Conservation (phyloP, 2,888 invertebrate species). For the Drosophila affinis region DNA sequence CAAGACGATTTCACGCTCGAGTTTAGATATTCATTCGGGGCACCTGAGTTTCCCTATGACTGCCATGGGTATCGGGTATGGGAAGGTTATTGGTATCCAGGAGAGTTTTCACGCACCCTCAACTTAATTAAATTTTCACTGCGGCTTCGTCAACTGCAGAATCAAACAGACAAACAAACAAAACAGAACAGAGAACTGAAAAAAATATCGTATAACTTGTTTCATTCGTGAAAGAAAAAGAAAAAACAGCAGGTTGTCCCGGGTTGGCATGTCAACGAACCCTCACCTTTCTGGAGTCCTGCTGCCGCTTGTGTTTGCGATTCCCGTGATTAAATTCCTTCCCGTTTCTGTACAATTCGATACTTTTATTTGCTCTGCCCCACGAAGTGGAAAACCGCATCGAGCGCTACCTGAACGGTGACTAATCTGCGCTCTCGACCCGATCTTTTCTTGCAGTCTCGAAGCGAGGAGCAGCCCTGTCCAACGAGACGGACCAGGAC, state of each 20-base stretch:
- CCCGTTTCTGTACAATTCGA: slow-evolving; percentile 53
- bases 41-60: slow-evolving; percentile 5
- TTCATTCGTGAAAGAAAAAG: slow-evolving; percentile 44
- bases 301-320: slow-evolving; percentile 59
- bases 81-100: slow-evolving; percentile 29
- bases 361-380: slow-evolving; percentile 71
- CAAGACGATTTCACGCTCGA: slow-evolving; percentile 70
- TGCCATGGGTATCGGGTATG: slow-evolving; percentile 6
- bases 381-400: slow-evolving; percentile 66
- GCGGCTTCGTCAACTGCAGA: slow-evolving; percentile 75
- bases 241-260: slow-evolving; percentile 58
- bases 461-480: slow-evolving; percentile 82
- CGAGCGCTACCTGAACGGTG: slow-evolving; percentile 47
- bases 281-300: slow-evolving; percentile 15
- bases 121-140: slow-evolving; percentile 81
- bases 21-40: slow-evolving; percentile 35
- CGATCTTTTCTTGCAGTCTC: slow-evolving; percentile 73
- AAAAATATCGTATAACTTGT: slow-evolving; percentile 81
- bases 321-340: slow-evolving; percentile 66
- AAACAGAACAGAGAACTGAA: slow-evolving; percentile 40
- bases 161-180: slow-evolving; percentile 49
- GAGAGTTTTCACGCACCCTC: slow-evolving; percentile 35
- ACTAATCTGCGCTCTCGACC: slow-evolving; percentile 20
- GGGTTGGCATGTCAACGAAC: slow-evolving; percentile 65
- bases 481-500: slow-evolving; percentile 84